Evolutionary conservation across 2,888 invertebrate genomes (phyloP).

Genomic region (Drosophila borborema): DNA sequence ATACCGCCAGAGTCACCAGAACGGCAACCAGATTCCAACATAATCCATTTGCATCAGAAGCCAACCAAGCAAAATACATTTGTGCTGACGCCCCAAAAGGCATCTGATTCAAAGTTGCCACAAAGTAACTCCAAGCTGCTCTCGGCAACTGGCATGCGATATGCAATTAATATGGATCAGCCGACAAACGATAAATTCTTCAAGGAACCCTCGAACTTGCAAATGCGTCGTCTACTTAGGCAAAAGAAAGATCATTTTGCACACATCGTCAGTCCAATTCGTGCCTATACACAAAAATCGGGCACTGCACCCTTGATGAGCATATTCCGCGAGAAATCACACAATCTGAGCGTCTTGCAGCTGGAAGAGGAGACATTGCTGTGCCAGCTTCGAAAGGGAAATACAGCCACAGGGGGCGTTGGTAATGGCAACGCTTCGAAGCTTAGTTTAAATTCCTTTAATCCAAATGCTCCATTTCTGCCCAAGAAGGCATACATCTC

Average conservation of each 20-base stretch:
- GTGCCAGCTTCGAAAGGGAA: constrained; percentile 27
- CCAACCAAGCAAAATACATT: constrained; percentile 62
- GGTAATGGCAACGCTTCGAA: constrained; percentile 18
- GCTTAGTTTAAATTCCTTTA: constrained; percentile 26
- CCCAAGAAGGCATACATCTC: constrained; percentile 84
- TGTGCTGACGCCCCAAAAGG: constrained; percentile 52
- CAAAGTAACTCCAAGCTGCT: neutral
- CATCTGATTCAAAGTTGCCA: constrained; percentile 12
- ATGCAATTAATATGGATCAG: constrained; percentile 18
- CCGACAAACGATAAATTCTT: constrained; percentile 35
- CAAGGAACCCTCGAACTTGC: constrained; percentile 39
- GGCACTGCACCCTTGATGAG: constrained; percentile 82
- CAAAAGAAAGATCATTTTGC: constrained; percentile 40
- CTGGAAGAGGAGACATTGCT: constrained; percentile 77
- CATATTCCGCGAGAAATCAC: constrained; percentile 66
- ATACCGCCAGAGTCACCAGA: constrained; percentile 4
- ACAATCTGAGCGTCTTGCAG: constrained; percentile 65
- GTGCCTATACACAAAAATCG: constrained; percentile 85
- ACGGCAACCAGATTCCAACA: constrained; percentile 3
- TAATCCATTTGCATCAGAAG: constrained; percentile 19
- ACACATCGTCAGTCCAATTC: constrained; percentile 85
- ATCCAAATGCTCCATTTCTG: constrained; percentile 49
- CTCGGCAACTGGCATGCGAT: neutral
- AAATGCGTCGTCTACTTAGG: constrained; percentile 28
- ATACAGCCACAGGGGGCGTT: neutral